A percentile compares a stretch with the other conserved stretches of the same genome.
Conservation (phyloP, 2,113 vertebrate species). For the Eublepharis macularius region DNA sequence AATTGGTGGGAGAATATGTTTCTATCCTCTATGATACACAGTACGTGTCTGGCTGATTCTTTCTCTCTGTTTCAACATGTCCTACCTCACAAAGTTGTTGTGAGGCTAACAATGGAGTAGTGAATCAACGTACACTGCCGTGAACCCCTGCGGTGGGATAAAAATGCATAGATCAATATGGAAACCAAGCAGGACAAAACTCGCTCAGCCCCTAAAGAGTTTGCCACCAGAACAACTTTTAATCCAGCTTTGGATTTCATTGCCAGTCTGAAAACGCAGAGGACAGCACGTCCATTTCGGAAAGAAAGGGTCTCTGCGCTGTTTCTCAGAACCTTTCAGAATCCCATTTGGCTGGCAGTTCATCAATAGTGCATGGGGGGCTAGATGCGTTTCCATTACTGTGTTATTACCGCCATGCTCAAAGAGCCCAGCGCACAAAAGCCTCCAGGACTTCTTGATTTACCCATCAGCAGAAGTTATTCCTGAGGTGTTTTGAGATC, state of each 20-base stretch:
- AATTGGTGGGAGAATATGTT: too few species aligned
- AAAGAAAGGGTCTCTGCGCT: background rate
- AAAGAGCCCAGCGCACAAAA: background rate
- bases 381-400: constrained; percentile 28
- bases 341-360: constrained; percentile 43
- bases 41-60: too few species aligned
- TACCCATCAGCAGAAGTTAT: constrained; percentile 10
- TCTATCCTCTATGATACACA: too few species aligned
- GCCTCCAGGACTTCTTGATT: constrained; percentile 36
- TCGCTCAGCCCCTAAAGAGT: background rate
- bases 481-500: constrained; percentile 33
- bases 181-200: too few species aligned
- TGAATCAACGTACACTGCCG: too few species aligned
- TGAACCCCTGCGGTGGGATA: too few species aligned
- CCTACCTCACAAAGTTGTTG: too few species aligned
- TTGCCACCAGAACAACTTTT: background rate
- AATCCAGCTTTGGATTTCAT: constrained; percentile 6
- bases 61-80: too few species aligned
- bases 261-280: constrained; percentile 2
- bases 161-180: too few species aligned
- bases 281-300: constrained; percentile 5
- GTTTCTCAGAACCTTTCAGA: constrained; percentile 39
- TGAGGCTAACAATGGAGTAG: too few species aligned
- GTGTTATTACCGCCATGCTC: constrained; percentile 35
- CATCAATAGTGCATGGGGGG: constrained; percentile 37